Conservation (phyloP, 2,113 vertebrate genomes). For the Oreocharis arfaki region DNA sequence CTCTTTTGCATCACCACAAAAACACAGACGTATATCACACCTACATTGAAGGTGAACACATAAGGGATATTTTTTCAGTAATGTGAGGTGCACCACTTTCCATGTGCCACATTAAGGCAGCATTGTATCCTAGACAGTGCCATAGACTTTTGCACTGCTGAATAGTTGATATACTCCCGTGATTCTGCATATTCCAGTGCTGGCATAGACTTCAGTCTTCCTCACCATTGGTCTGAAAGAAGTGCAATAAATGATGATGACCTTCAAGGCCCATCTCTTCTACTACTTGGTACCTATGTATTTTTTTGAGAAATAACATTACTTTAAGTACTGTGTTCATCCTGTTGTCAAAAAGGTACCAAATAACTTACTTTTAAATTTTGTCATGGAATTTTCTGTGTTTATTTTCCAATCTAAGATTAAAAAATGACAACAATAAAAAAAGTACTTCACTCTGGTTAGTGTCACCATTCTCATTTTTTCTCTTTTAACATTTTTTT, state of each 20-base stretch:
- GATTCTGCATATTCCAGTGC: neutral
- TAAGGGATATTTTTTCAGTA: neutral
- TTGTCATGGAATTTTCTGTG: neutral
- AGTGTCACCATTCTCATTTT: neutral
- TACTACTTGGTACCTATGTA: neutral
- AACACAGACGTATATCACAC: neutral
- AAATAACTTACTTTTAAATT: neutral
- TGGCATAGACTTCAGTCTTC: neutral
- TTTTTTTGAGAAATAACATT: neutral
- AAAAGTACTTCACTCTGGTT: neutral
- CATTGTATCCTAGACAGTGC: neutral
- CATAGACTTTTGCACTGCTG: neutral
- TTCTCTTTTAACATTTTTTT: neutral
- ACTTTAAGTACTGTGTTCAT: neutral
- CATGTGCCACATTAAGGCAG: neutral
- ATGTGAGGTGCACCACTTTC: neutral
- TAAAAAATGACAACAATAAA: neutral
- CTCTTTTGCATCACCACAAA: neutral
- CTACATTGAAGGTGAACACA: neutral
- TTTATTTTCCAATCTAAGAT: neutral
- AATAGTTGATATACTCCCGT: neutral
- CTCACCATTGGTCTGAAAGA: neutral
- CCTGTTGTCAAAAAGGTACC: neutral
- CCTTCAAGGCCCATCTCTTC: neutral
- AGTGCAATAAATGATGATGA: neutral